Evolutionary conservation across 1,140 invertebrate genomes (phyloP).

Genomic region (Campoletis sonorensis): DNA sequence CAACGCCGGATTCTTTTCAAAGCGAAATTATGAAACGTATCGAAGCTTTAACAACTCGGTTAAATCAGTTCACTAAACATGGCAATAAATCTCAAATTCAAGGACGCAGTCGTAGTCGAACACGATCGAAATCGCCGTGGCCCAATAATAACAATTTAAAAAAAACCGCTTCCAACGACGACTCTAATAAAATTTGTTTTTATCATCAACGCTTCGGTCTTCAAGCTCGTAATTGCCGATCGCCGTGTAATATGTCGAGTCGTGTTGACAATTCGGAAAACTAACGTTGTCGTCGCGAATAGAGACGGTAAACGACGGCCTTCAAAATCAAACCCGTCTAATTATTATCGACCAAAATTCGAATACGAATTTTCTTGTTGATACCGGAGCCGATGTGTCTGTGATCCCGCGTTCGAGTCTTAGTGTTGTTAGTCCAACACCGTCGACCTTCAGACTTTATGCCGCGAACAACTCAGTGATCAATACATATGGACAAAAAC

Average conservation of each 20-base stretch:
- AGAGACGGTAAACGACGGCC: constrained; percentile 41
- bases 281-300: constrained; percentile 39
- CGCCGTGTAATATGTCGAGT: constrained; percentile 18
- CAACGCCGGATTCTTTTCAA: not conserved
- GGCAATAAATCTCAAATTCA: not conserved
- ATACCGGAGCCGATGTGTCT: constrained; percentile 44
- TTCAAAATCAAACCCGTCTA: constrained; percentile 40
- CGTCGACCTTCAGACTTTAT: constrained; percentile 46
- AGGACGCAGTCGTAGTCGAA: not conserved
- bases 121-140: not conserved
- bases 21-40: not conserved
- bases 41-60: not conserved
- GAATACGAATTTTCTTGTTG: constrained; percentile 15
- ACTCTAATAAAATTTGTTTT: not conserved
- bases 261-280: constrained; percentile 42
- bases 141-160: not conserved
- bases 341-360: constrained; percentile 17
- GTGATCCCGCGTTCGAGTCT: not conserved
- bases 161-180: not conserved
- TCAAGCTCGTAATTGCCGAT: constrained; percentile 2
- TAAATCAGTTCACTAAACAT: not conserved
- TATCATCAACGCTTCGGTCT: constrained; percentile 12
- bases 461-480: constrained; percentile 59
- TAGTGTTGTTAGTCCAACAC: not conserved
- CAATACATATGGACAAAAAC: constrained; percentile 62